Evolutionary conservation across 2,113 vertebrate species (phyloP), one percentile per base, ranked within the genome.

Genomic region (Nicator chloris): DNA sequence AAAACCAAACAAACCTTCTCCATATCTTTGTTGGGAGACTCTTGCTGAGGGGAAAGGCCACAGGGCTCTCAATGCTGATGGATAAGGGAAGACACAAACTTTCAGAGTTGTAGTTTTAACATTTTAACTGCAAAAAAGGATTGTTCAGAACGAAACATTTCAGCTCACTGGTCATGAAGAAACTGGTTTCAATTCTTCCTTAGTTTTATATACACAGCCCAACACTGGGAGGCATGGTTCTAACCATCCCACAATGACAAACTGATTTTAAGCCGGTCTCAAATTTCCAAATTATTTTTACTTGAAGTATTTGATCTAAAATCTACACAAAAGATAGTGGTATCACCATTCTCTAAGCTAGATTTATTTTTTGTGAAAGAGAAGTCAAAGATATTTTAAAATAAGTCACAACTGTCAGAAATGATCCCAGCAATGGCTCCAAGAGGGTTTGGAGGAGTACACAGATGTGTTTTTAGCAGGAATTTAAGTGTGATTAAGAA

Each of bases 21-120:
- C 8, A 2, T 2, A 0, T 15, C 39, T 68, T 35, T 68, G 17
- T 35, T 35, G 44, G 19, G 33, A 27, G 33, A 5, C 1, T 10
- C 3, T 26, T 21, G 8, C 3, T 2, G 27, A 49, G 47, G 13
- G 11, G 71, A 72, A 84, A 79, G 35, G 44, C 33, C 9, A 5
- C 10, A 11, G 13, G 22, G 26, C 31, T 35, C 24, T 56, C 20
- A 56, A 26, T 53, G 23, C 30, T 56, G 68, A 51, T 50, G n/a
- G 63, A 71, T 33, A 75, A 70, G 33, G 35, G 11, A 61, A 65
- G 15, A 15, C 1, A 15, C 30, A 61, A 39, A 50, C 19, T 18
- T 61, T 31, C 61, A 42, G 17, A 66, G 42, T 45, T 50, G 65
- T 0, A 45, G 11, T 84, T 82, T 42, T 28, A 47, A 33, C 7